These are phyloP conservation scores for Agonopterix arenella DNA, from an alignment of 2,888 invertebrate species.

Conservation along the genomic window DNA sequence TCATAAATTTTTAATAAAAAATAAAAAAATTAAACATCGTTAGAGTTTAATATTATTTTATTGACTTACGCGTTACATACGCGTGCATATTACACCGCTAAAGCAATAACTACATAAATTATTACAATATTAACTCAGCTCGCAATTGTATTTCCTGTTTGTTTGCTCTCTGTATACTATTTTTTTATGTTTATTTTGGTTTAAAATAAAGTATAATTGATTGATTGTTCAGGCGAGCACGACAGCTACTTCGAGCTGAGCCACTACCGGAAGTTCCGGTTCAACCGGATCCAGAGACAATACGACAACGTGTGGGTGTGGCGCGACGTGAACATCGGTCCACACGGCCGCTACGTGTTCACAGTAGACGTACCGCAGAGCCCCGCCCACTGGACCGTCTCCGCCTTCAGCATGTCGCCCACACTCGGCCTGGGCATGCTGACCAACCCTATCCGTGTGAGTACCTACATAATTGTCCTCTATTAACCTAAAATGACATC, in stretches of 20 bases:
- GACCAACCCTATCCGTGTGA: constrained; percentile 83
- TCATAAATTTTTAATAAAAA: no score
- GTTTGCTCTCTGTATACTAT: no score
- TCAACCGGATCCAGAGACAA: constrained; percentile 91
- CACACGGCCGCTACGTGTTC: constrained; percentile 92
- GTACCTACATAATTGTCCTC: constrained; percentile 10
- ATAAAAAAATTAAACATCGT: no score
- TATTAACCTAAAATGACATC: no score
- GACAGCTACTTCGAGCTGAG: constrained; percentile 82
- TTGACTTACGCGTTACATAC: neutral
- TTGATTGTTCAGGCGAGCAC: constrained; percentile 64
- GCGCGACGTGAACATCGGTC: constrained; percentile 94
- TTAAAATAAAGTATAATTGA: no score
- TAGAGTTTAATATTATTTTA: no score
- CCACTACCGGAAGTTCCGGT: constrained; percentile 88
- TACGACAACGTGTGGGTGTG: constrained; percentile 98
- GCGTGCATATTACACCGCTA: neutral
- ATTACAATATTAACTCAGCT: no score
- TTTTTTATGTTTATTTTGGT: no score
- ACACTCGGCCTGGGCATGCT: constrained; percentile 92
- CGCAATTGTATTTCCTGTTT: no score
- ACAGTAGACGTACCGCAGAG: constrained; percentile 87
- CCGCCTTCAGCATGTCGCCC: constrained; percentile 93
- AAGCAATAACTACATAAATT: neutral
- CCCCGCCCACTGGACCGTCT: constrained; percentile 95